Percentiles rank a stretch among this genome's conserved stretches.
Conservation (phyloP, 2,113 vertebrate species). For the Pogonocichla stellata region DNA sequence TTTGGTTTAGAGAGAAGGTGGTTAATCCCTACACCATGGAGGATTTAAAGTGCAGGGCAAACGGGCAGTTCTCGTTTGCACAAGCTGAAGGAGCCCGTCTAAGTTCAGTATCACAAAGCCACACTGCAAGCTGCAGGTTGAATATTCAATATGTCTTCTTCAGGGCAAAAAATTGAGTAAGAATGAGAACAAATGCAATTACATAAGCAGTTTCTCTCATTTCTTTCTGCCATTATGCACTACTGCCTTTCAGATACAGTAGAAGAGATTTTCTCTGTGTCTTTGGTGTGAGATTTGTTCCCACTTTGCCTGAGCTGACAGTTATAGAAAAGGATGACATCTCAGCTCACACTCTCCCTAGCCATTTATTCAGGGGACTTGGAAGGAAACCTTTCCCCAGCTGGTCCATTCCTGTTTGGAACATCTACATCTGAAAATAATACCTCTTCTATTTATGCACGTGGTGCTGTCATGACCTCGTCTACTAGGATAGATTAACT, state of each 20-base stretch:
- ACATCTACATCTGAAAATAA: conserved; percentile 67
- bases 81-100: background rate
- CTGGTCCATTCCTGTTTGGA: conserved; percentile 22
- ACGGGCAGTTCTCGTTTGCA: accelerated
- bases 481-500: conserved; percentile 64
- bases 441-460: conserved; percentile 65
- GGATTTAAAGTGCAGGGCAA: background rate
- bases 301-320: background rate
- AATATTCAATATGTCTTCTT: background rate
- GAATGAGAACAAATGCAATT: background rate
- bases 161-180: background rate
- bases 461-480: conserved; percentile 66
- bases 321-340: background rate
- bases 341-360: background rate
- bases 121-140: background rate
- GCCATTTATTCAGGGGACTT: background rate
- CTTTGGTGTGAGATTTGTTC: background rate
- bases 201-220: background rate
- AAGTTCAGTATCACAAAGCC: background rate
- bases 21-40: background rate
- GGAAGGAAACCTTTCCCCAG: conserved; percentile 13
- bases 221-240: background rate
- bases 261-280: background rate
- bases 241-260: background rate
- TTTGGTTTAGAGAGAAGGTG: conserved; percentile 3